phyloP scores from a whole-genome alignment of 2,888 invertebrate genomes.

The Leptinotarsa rubiginosa region DNA sequence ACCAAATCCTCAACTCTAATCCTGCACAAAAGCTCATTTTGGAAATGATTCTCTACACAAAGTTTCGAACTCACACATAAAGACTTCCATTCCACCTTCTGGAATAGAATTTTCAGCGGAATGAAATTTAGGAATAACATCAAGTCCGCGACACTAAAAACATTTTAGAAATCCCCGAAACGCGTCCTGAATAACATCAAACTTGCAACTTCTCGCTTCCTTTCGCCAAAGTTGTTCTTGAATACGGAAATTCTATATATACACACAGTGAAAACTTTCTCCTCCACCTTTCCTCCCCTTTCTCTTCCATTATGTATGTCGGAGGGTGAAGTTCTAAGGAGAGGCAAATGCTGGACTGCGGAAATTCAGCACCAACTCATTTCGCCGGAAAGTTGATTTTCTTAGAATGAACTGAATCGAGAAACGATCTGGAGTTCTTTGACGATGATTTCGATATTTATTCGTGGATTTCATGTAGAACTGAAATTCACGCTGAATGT shows the following conservation, averaged over 20 bases:
- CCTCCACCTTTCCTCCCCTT: conserved; percentile 38
- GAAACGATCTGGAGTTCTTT: neutral
- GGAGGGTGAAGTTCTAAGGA: conserved; percentile 36
- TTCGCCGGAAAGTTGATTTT: conserved; percentile 13
- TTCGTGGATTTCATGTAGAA: no score
- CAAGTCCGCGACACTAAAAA: conserved; percentile 35
- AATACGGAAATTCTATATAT: conserved; percentile 40
- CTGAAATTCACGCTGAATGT: no score
- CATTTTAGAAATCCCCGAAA: conserved; percentile 38
- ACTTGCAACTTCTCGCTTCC: conserved; percentile 35
- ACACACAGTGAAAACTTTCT: conserved; percentile 33
- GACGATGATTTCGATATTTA: neutral
- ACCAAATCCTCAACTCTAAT: no score
- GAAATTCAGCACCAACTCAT: conserved; percentile 20
- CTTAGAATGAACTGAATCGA: conserved; percentile 1
- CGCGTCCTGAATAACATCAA: conserved; percentile 43
- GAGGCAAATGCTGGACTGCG: conserved; percentile 21
- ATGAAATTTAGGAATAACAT: conserved; percentile 26
- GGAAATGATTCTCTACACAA: no score
- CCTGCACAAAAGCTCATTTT: no score
- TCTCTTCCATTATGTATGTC: conserved; percentile 43
- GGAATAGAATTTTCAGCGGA: conserved; percentile 21
- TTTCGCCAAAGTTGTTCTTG: conserved; percentile 39
- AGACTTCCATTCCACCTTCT: neutral
- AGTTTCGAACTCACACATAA: no score